phyloP scores from a whole-genome alignment of 2,888 invertebrate genomes.

The Tachystola acroxantha region DNA sequence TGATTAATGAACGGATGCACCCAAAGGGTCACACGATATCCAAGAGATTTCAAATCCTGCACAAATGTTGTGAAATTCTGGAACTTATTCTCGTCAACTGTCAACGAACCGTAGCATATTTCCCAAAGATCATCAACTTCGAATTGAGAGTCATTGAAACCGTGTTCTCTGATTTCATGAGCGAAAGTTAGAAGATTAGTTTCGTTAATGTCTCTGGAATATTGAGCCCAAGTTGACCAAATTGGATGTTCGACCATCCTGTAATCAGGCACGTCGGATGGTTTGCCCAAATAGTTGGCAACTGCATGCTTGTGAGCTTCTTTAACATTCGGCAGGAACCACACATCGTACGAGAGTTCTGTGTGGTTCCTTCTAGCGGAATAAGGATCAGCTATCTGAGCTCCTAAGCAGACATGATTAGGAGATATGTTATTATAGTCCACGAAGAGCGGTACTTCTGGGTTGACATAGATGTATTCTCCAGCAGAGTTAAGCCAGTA shows the following conservation, averaged over 20 bases:
- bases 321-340: slow-evolving; percentile 76
- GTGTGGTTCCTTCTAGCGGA: slow-evolving; percentile 46
- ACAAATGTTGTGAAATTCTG: slow-evolving; percentile 81
- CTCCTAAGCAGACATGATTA: slow-evolving; percentile 78
- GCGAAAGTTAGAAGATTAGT: slow-evolving; percentile 80
- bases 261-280: slow-evolving; percentile 79
- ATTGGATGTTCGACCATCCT: slow-evolving; percentile 87
- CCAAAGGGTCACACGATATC: slow-evolving; percentile 89
- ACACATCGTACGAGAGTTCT: slow-evolving; percentile 79
- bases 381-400: slow-evolving; percentile 76
- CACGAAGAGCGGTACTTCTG: slow-evolving; percentile 82
- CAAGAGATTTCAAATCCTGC: slow-evolving; percentile 77
- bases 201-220: slow-evolving; percentile 81
- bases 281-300: slow-evolving; percentile 79
- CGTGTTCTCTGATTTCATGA: slow-evolving; percentile 78
- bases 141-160: slow-evolving; percentile 84
- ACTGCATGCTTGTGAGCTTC: slow-evolving; percentile 81
- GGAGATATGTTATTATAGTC: slow-evolving; percentile 79
- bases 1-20: slow-evolving; percentile 91
- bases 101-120: slow-evolving; percentile 88
- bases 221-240: slow-evolving; percentile 93
- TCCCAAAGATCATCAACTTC: slow-evolving; percentile 96
- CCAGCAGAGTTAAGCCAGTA: slow-evolving; percentile 87
- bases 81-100: slow-evolving; percentile 84
- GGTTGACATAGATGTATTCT: slow-evolving; percentile 80